Percentiles rank a stretch among this genome's conserved stretches.
These are phyloP conservation scores for Hydrophis major DNA, from an alignment of 2,797 vertebrate species.

Conservation along the genomic window DNA sequence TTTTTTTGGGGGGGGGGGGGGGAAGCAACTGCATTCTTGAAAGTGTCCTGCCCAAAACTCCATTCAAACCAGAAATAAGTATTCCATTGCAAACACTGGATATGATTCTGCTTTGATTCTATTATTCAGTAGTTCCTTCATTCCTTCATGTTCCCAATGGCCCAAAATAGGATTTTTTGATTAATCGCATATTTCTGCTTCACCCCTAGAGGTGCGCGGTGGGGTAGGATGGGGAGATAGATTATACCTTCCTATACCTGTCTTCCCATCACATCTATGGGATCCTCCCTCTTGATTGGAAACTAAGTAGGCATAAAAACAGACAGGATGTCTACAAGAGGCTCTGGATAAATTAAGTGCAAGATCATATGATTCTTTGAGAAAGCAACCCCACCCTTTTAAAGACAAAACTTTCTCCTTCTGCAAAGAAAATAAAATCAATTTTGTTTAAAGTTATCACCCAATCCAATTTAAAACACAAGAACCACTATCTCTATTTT, in stretches of 20 bases:
- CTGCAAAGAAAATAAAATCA: background rate
- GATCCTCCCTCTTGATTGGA: background rate
- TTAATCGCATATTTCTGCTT: background rate
- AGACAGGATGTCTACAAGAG: background rate
- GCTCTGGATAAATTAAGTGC: background rate
- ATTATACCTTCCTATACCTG: background rate
- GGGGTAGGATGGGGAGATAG: background rate
- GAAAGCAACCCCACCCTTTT: background rate
- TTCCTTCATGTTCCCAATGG: background rate
- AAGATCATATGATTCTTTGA: background rate
- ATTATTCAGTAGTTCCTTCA: background rate
- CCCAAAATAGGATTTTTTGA: background rate
- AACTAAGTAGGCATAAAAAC: background rate
- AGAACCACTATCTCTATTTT: background rate
- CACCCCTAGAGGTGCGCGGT: background rate
- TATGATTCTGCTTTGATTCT: background rate
- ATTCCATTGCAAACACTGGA: background rate
- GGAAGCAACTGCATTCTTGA: background rate
- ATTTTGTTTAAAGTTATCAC: background rate
- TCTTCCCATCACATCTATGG: background rate
- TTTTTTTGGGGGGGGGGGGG: background rate
- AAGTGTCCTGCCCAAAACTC: background rate
- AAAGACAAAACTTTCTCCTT: background rate
- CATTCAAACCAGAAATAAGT: background rate
- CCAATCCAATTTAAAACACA: conserved; percentile 1